A percentile compares a stretch with the other conserved stretches of the same genome.
These are phyloP conservation scores for Lasioglossum villosulum DNA, from an alignment of 2,888 invertebrate species.

Conservation along the genomic window DNA sequence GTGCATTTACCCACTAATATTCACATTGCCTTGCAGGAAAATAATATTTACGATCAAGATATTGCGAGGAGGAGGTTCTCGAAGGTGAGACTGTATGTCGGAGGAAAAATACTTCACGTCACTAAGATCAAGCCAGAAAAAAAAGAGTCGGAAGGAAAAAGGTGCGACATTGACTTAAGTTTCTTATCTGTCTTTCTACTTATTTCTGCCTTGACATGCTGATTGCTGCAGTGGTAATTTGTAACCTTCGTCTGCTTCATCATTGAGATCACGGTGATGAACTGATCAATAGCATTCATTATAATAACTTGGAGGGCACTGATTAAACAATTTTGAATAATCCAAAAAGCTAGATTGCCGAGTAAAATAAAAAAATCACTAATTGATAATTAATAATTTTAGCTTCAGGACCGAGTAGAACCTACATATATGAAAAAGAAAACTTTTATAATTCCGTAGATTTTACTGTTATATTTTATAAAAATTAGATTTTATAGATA, in stretches of 20 bases:
- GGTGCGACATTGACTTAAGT: conserved; percentile 35
- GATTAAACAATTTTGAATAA: neutral
- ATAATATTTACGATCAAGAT: conserved; percentile 88
- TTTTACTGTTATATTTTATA: neutral
- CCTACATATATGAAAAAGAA: neutral
- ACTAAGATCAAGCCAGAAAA: conserved; percentile 87
- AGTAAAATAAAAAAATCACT: too few relatives aligned
- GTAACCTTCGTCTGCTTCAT: neutral
- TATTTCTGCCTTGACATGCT: neutral
- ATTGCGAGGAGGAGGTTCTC: conserved; percentile 89
- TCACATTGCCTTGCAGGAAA: conserved; percentile 85
- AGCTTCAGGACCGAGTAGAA: neutral
- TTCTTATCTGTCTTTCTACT: neutral
- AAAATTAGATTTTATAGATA: neutral
- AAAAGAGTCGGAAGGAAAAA: conserved; percentile 40
- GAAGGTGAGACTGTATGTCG: conserved; percentile 90
- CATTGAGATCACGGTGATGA: neutral
- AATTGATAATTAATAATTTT: too few relatives aligned
- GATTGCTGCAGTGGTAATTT: neutral
- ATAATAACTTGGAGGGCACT: neutral
- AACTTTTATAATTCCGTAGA: neutral
- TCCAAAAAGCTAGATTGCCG: too few relatives aligned
- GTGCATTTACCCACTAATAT: neutral
- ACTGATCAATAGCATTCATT: neutral
- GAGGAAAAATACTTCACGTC: conserved; percentile 93